Conservation (phyloP, 2,113 vertebrate species). For the Ranitomeya variabilis region DNA sequence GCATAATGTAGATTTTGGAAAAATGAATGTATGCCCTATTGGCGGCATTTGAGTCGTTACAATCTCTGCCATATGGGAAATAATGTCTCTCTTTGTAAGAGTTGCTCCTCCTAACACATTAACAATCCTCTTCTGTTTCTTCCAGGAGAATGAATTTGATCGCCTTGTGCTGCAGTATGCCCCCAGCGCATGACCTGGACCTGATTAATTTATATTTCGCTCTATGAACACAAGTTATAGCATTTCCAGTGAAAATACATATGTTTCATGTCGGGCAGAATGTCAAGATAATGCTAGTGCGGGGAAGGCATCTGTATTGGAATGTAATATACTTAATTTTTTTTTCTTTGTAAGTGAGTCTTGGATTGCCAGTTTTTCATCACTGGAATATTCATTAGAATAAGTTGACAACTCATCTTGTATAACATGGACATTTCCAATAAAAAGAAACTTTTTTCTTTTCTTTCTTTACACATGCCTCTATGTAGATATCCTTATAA, state of each 20-base stretch:
- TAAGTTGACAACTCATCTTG: not conserved
- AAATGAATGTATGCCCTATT: not conserved
- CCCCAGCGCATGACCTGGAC: constrained; percentile 72
- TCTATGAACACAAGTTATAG: not conserved
- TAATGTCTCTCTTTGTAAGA: not conserved
- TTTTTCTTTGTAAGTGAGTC: not conserved
- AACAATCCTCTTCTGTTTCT: not conserved
- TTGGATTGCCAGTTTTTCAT: no score
- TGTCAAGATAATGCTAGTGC: not conserved
- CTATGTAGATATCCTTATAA: not conserved
- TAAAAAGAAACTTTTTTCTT: not conserved
- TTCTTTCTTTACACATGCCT: not conserved
- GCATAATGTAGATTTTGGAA: not conserved
- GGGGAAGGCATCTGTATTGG: not conserved
- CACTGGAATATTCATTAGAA: not conserved
- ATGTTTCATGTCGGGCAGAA: not conserved
- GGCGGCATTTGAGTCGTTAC: not conserved
- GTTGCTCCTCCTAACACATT: not conserved
- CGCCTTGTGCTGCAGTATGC: constrained; percentile 86
- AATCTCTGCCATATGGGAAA: not conserved
- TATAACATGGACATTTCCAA: constrained; percentile 7
- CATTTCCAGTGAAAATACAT: constrained; percentile 2
- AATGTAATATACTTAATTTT: not conserved
- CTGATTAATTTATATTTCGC: constrained; percentile 12
- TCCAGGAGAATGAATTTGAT: constrained; percentile 93